Conservation (phyloP, 2,113 vertebrate species). For the Mesocricetus auratus region DNA sequence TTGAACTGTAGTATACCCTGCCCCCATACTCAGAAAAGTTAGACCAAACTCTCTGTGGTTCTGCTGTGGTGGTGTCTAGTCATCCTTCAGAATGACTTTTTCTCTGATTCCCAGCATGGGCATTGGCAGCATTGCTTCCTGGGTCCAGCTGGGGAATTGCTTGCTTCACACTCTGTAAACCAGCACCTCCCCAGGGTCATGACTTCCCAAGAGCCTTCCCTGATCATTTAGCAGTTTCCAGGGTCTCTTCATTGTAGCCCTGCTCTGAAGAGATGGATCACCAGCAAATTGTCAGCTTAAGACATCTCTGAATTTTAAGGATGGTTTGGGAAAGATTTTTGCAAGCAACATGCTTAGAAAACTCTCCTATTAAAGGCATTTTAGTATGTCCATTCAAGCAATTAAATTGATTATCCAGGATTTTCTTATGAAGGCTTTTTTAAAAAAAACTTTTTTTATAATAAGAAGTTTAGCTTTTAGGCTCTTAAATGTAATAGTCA, state of each 20-base stretch:
- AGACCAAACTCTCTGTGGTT: background rate
- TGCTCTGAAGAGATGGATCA: constrained; percentile 22
- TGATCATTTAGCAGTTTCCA: constrained; percentile 30
- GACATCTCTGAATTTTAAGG: constrained; percentile 46
- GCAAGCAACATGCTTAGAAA: constrained; percentile 44
- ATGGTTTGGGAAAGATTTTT: constrained; percentile 54
- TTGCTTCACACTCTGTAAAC: constrained; percentile 79
- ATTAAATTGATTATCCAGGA: background rate
- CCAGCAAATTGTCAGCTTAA: constrained; percentile 29
- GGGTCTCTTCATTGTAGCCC: constrained; percentile 52
- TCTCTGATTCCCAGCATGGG: background rate
- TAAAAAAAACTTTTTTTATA: background rate
- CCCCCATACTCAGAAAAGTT: background rate
- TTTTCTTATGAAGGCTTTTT: background rate
- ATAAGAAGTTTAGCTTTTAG: constrained; percentile 48
- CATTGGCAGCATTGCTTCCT: constrained; percentile 27
- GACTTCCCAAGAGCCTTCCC: constrained; percentile 58
- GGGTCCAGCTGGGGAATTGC: constrained; percentile 69
- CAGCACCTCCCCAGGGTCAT: constrained; percentile 69
- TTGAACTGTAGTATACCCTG: background rate
- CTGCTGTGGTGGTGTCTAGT: rapidly evolving
- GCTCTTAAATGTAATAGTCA: background rate
- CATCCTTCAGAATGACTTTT: background rate
- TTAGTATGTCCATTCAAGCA: background rate
- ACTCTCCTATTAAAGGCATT: constrained; percentile 29